These are phyloP conservation scores for Sarcophaga carnaria DNA, from an alignment of 2,888 invertebrate genomes.

Conservation along the genomic window DNA sequence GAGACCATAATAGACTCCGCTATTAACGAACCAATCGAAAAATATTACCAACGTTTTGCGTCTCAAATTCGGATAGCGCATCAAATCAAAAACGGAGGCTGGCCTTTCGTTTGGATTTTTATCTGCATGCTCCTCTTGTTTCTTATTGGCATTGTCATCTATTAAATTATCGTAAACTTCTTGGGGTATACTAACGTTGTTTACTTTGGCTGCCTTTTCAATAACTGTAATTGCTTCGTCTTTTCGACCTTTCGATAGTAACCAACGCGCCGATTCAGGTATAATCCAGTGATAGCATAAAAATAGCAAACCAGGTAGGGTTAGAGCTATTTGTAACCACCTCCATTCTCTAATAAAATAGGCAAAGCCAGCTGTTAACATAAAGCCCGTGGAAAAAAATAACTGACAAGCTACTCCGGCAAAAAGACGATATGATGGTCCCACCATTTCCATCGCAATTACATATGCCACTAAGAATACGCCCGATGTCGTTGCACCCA, in stretches of 20 bases:
- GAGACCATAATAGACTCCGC: constrained; percentile 89
- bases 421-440: constrained; percentile 86
- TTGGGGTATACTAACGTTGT: constrained; percentile 84
- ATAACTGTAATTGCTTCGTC: constrained; percentile 86
- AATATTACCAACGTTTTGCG: constrained; percentile 86
- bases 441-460: constrained; percentile 89
- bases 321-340: constrained; percentile 86
- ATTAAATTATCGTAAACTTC: constrained; percentile 84
- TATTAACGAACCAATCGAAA: constrained; percentile 90
- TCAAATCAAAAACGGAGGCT: constrained; percentile 84
- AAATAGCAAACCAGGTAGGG: constrained; percentile 86
- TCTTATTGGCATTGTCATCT: constrained; percentile 80
- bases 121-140: constrained; percentile 73
- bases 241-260: constrained; percentile 85
- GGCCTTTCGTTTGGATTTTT: constrained; percentile 70
- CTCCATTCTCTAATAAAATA: constrained; percentile 88
- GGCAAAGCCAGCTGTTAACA: constrained; percentile 87
- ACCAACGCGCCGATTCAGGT: constrained; percentile 89
- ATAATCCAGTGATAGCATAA: constrained; percentile 89
- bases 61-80: constrained; percentile 85
- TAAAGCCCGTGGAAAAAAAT: constrained; percentile 89
- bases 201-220: constrained; percentile 85
- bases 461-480: constrained; percentile 91
- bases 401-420: constrained; percentile 88
- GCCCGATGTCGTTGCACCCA: constrained; percentile 89